Evolutionary conservation across 1,140 invertebrate species (phyloP).

Genomic region (Liolophura sinensis): DNA sequence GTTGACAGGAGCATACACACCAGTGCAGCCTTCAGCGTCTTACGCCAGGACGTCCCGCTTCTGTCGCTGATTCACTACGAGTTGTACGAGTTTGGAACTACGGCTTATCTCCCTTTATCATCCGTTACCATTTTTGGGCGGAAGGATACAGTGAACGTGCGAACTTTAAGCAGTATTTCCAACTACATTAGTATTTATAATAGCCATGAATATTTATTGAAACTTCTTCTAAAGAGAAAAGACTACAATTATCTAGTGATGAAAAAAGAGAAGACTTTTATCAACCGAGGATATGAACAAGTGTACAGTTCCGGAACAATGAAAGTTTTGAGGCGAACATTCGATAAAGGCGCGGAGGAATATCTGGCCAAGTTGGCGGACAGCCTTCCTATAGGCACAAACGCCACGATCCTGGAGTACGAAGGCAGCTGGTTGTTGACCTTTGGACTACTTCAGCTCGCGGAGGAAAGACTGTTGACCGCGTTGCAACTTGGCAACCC

Average conservation of each 20-base stretch:
- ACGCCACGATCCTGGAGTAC: conserved; percentile 39
- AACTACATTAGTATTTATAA: conserved; percentile 43
- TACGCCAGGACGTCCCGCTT: conserved; percentile 44
- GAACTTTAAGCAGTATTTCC: conserved; percentile 29
- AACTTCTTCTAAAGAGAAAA: conserved; percentile 30
- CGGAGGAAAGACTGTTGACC: conserved; percentile 24
- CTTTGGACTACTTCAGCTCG: conserved; percentile 26
- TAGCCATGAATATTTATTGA: conserved; percentile 29
- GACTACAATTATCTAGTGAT: conserved; percentile 51
- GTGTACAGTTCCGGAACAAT: conserved; percentile 30
- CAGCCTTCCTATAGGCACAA: conserved; percentile 26
- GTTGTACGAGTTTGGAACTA: conserved; percentile 41
- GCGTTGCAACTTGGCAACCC: conserved; percentile 10
- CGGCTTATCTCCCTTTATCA: conserved; percentile 6
- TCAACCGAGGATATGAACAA: conserved; percentile 30
- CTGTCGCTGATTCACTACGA: conserved; percentile 41
- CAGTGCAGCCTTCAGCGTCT: conserved; percentile 39
- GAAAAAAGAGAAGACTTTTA: conserved; percentile 22
- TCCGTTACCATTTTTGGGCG: not conserved
- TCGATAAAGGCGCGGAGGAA: conserved; percentile 15
- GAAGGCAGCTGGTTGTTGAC: conserved; percentile 37
- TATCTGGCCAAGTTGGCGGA: conserved; percentile 15
- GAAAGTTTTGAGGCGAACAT: conserved; percentile 29
- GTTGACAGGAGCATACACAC: conserved; percentile 39
- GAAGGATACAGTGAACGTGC: conserved; percentile 13